Evolutionary conservation across 2,888 invertebrate species (phyloP).

Genomic region (Papilio demoleus): DNA sequence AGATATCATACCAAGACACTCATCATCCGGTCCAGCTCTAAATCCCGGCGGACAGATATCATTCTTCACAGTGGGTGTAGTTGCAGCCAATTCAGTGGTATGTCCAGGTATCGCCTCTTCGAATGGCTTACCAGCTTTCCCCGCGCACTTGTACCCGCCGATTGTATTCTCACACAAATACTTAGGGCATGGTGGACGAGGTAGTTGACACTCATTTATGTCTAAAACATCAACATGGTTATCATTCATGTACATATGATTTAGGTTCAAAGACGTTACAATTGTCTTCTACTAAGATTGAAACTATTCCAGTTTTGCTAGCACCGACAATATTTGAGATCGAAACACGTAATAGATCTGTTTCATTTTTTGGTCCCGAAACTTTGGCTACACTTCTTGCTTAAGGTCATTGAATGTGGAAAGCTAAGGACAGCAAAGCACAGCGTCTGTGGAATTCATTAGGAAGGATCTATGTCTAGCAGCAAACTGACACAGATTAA

Average conservation of each 20-base stretch:
- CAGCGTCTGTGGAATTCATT: no score
- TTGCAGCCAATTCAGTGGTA: constrained; percentile 51
- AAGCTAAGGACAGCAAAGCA: no score
- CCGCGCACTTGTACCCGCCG: constrained; percentile 78
- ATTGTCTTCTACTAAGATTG: background rate
- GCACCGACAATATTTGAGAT: no score
- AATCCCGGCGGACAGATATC: constrained; percentile 83
- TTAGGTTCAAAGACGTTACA: background rate
- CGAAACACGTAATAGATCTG: no score
- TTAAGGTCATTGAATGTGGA: no score
- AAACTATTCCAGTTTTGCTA: no score
- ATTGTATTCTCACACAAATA: constrained; percentile 80
- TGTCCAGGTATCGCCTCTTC: constrained; percentile 58
- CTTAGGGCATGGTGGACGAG: constrained; percentile 75
- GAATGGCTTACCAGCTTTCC: constrained; percentile 72
- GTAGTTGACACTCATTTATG: constrained; percentile 91
- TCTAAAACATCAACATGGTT: constrained; percentile 77
- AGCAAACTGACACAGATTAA: no score
- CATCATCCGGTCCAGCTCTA: constrained; percentile 76
- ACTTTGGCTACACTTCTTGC: no score
- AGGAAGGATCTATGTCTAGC: no score
- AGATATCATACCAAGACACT: constrained; percentile 74
- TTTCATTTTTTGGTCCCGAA: no score
- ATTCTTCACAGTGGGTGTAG: constrained; percentile 55
- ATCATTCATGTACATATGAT: background rate